Evolutionary conservation across 2,888 invertebrate species (phyloP).

Genomic region (Malthinus flaveolus): DNA sequence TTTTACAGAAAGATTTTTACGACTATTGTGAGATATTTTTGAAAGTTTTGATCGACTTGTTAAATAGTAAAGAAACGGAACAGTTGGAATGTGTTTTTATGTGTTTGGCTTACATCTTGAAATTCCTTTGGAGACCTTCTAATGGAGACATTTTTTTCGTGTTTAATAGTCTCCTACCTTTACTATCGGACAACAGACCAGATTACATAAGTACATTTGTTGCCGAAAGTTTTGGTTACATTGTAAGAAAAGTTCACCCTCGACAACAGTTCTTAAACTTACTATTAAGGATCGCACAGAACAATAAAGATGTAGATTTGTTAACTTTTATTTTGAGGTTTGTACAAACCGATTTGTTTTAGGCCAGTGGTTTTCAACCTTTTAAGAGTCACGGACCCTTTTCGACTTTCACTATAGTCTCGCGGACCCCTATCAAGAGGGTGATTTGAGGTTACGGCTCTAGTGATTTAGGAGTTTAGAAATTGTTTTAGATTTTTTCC

Average conservation of each 20-base stretch:
- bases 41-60: constrained; percentile 68
- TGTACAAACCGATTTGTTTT: constrained; percentile 41
- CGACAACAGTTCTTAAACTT: constrained; percentile 73
- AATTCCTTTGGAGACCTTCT: constrained; percentile 82
- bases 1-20: constrained; percentile 85
- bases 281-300: constrained; percentile 67
- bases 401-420: too few species aligned
- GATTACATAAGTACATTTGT: constrained; percentile 91
- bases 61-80: constrained; percentile 79
- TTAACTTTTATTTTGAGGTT: too few species aligned
- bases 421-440: too few species aligned
- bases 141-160: constrained; percentile 77
- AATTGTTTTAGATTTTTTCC: too few species aligned
- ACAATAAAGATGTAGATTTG: constrained; percentile 70
- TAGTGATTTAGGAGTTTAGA: too few species aligned
- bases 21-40: constrained; percentile 79
- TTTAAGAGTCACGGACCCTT: too few species aligned
- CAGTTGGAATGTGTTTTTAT: constrained; percentile 84
- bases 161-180: constrained; percentile 71
- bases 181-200: constrained; percentile 77
- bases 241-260: constrained; percentile 85
- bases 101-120: constrained; percentile 87
- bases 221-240: constrained; percentile 94
- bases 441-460: too few species aligned
- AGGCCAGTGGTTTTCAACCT: too few species aligned